Conservation (phyloP, 2,888 invertebrate species). For the Piscicola geometra region DNA sequence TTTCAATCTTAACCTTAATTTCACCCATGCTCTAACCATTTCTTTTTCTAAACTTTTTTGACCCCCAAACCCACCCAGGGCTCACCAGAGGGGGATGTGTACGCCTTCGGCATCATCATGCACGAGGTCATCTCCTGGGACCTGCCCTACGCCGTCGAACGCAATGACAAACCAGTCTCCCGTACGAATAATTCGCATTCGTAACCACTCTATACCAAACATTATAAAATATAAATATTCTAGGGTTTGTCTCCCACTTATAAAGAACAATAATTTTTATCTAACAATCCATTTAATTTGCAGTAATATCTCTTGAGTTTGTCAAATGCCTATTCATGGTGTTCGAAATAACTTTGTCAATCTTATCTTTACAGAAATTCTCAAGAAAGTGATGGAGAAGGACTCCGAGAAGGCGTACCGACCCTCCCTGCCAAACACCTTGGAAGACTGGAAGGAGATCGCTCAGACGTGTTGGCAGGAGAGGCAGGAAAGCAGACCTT, state of each 20-base stretch:
- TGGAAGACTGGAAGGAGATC: conserved; percentile 33
- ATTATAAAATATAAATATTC: no score
- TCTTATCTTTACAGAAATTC: conserved; percentile 28
- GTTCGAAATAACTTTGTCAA: no score
- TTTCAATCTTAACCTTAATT: no score
- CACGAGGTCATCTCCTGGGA: conserved; percentile 29
- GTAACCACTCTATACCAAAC: no score
- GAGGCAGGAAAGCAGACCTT: conserved; percentile 30
- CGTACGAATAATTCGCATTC: conserved; percentile 1
- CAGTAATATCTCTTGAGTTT: no score
- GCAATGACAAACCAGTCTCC: conserved; percentile 13
- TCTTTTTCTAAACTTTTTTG: no score
- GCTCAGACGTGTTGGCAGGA: conserved; percentile 37
- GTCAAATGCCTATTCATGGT: no score
- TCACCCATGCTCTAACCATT: no score
- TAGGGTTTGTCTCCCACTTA: no score
- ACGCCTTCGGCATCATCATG: conserved; percentile 29
- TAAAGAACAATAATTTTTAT: no score
- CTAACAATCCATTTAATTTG: no score
- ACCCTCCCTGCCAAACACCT: conserved; percentile 27
- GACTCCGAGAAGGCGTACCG: conserved; percentile 19
- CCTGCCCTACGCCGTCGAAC: conserved; percentile 17
- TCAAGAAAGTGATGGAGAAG: background rate
- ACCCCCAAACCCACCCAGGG: background rate
- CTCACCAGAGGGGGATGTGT: conserved; percentile 24